Conservation (phyloP, 2,113 vertebrate genomes). For the Nicator chloris region DNA sequence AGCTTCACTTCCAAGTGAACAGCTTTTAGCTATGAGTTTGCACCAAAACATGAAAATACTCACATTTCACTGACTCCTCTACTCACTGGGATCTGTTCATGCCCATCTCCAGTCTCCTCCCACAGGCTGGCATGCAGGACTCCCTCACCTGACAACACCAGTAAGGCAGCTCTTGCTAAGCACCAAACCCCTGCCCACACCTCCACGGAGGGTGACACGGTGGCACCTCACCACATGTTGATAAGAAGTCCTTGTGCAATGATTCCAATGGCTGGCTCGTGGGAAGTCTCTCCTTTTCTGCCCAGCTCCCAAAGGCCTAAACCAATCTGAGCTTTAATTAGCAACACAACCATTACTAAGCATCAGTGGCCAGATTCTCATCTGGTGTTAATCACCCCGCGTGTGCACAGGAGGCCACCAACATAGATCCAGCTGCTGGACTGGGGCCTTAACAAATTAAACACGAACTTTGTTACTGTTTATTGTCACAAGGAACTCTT, state of each 20-base stretch:
- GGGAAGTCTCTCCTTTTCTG: background rate
- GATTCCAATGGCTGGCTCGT: background rate
- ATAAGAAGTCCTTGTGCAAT: background rate
- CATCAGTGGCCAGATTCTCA: constrained; percentile 41
- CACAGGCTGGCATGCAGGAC: background rate
- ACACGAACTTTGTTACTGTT: constrained; percentile 19
- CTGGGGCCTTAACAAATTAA: background rate
- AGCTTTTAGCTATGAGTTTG: background rate
- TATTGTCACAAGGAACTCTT: constrained; percentile 45
- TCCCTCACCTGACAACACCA: background rate
- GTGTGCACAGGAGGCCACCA: constrained; percentile 45
- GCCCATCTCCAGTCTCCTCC: background rate
- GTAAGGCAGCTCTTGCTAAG: background rate
- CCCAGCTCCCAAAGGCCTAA: background rate
- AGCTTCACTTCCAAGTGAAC: background rate
- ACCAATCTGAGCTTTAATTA: constrained; percentile 22
- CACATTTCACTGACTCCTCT: background rate
- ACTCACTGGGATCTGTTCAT: background rate
- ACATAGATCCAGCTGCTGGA: background rate
- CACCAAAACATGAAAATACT: background rate
- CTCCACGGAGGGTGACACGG: background rate
- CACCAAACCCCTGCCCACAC: background rate
- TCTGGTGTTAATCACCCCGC: constrained; percentile 48
- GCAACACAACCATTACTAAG: constrained; percentile 22
- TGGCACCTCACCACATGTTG: rapidly evolving